Evolutionary conservation across 64 coral and sea anemone species (phyloP), one percentile per base, ranked within the genome.

Genomic region (Montipora foliosa): DNA sequence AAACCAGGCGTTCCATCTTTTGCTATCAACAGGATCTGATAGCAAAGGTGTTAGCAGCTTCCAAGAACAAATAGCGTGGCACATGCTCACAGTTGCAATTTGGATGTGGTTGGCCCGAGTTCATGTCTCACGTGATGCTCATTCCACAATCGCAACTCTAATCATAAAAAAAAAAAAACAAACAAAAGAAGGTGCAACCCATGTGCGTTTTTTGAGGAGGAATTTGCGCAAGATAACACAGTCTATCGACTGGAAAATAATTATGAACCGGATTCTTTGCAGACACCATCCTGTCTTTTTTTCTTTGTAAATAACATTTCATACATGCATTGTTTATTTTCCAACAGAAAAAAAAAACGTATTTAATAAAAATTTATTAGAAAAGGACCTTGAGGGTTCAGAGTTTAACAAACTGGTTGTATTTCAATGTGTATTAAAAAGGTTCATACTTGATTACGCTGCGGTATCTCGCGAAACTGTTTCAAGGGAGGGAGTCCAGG

Each of bases 1-100:
- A 80, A 81, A 9, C 50, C 2, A 57, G 55, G 37, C 19, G 1
- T 81, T 52, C 2, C 20, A 55, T 37, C 7, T 62, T 78, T 13
- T 78, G 51, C 21, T 52, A 70, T 88, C 14, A 14, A 22, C 77
- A 93, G 92, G 84, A 93, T 55, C 57, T 93, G 15, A 93, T 88
- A 84, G 92, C 92, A 48, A 93, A 93, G 66, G 92, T 93, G 20
- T 78, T 85, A 29, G 92, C 92, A 80, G 92, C 92, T 37, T 93
- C 92, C n/a, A 85, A 84, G 29, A 93, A 75, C 47, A 93, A 93
- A 37, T 86, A 64, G 71, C 11, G 19, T 12, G 70, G 82, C 7
- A 70, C 14, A 64, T 57, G 11, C 60, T 17, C 4, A 6, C 15
- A 64, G 44, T 4, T 49, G 16, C 14, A 13, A 17, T 68, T 8